A percentile compares a stretch with the other conserved stretches of the same genome.
Evolutionary conservation across 2,888 invertebrate genomes (phyloP).

Genomic region (Caradrina kadenii): DNA sequence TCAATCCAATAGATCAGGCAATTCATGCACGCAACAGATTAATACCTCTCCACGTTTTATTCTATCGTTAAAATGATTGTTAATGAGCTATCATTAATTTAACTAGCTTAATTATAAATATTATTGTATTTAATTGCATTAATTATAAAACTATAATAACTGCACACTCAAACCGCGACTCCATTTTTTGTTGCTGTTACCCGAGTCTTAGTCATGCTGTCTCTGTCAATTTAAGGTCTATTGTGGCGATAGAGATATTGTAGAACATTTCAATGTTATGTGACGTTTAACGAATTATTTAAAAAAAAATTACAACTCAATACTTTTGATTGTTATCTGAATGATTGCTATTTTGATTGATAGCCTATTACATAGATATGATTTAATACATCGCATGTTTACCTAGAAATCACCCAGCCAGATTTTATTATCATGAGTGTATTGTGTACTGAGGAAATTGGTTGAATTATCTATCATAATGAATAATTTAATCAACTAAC

Average conservation of each 20-base stretch:
- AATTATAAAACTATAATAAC: background rate
- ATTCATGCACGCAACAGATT: conserved; percentile 29
- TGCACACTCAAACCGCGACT: background rate
- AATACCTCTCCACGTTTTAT: background rate
- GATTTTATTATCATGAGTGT: conserved; percentile 4
- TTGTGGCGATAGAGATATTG: background rate
- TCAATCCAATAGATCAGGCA: conserved; percentile 23
- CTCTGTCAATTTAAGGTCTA: background rate
- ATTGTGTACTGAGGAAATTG: background rate
- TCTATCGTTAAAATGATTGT: conserved; percentile 1
- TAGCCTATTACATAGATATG: conserved; percentile 19
- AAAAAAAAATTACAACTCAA: background rate
- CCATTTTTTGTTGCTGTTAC: background rate
- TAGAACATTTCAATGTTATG: background rate
- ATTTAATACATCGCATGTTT: conserved; percentile 19
- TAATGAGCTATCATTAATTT: conserved; percentile 37
- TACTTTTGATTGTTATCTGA: conserved; percentile 14
- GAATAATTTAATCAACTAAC: background rate
- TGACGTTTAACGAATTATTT: background rate
- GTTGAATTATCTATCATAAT: background rate
- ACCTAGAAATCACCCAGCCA: conserved; percentile 8
- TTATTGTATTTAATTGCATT: conserved; percentile 4
- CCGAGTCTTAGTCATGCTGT: background rate
- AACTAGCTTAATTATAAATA: conserved; percentile 22
- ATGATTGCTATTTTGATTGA: conserved; percentile 24